These are phyloP conservation scores for Liolophura sinensis DNA, from an alignment of 1,140 invertebrate genomes.

Conservation along the genomic window DNA sequence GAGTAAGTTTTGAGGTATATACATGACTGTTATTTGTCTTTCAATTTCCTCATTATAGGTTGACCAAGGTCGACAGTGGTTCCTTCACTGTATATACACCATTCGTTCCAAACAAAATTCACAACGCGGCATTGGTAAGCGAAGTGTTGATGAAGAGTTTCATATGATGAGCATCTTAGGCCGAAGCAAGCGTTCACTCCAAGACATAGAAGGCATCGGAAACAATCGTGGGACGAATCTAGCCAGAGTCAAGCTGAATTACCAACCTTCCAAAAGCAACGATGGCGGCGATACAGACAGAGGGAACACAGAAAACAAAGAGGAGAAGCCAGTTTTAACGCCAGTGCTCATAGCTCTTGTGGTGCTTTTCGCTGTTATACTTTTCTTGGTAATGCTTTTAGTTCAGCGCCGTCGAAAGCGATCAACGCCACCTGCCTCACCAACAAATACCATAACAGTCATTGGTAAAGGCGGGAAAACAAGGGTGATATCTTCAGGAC, in stretches of 20 bases:
- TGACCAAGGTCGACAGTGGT: constrained; percentile 57
- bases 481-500: constrained; percentile 14
- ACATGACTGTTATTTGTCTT: constrained; percentile 1
- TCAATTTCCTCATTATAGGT: constrained; percentile 33
- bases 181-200: constrained; percentile 1
- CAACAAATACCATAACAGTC: constrained; percentile 42
- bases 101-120: constrained; percentile 41
- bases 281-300: constrained; percentile 17
- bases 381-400: constrained; percentile 36
- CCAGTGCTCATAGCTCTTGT: constrained; percentile 35
- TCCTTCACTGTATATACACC: constrained; percentile 57
- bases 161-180: background rate
- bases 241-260: constrained; percentile 1
- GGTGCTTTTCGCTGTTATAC: constrained; percentile 29
- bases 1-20: background rate
- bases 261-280: constrained; percentile 9
- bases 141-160: constrained; percentile 21
- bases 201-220: constrained; percentile 1
- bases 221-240: background rate
- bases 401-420: constrained; percentile 35
- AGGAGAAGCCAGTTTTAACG: constrained; percentile 28
- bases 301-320: constrained; percentile 22
- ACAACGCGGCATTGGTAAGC: constrained; percentile 29
- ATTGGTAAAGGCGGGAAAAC: constrained; percentile 25
- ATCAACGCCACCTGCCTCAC: constrained; percentile 39